Evolutionary conservation across 1,140 invertebrate genomes (phyloP).

Genomic region (Drosophila miranda): DNA sequence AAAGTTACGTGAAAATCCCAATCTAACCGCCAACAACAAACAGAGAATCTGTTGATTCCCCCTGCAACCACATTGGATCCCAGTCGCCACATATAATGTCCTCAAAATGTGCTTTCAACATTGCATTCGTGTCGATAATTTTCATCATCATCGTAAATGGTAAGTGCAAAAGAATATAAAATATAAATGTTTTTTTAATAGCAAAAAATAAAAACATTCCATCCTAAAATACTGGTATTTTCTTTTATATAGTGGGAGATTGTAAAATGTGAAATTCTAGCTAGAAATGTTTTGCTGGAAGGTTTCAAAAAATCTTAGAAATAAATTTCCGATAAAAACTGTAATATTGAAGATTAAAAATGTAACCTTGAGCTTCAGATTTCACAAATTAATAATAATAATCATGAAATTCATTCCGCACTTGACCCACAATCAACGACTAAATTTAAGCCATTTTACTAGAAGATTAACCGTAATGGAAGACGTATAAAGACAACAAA

Average conservation of each 20-base stretch:
- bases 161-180: conserved; percentile 34
- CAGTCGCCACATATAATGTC: conserved; percentile 74
- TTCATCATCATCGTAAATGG: conserved; percentile 82
- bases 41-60: conserved; percentile 45
- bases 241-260: neutral
- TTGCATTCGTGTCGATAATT: conserved; percentile 82
- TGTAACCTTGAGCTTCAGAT: no score
- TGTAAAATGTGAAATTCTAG: neutral
- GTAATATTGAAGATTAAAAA: no score
- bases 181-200: neutral
- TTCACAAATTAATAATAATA: no score
- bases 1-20: conserved; percentile 2
- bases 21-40: conserved; percentile 9
- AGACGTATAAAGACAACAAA: conserved; percentile 20
- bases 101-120: conserved; percentile 82
- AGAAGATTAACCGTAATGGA: neutral
- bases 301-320: neutral
- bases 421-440: no score
- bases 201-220: neutral
- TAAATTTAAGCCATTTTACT: no score
- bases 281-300: no score
- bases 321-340: conserved; percentile 75
- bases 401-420: no score
- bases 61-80: conserved; percentile 61
- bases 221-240: neutral